These are phyloP conservation scores for Vanessa atalanta DNA, from an alignment of 1,140 invertebrate genomes.

Conservation along the genomic window DNA sequence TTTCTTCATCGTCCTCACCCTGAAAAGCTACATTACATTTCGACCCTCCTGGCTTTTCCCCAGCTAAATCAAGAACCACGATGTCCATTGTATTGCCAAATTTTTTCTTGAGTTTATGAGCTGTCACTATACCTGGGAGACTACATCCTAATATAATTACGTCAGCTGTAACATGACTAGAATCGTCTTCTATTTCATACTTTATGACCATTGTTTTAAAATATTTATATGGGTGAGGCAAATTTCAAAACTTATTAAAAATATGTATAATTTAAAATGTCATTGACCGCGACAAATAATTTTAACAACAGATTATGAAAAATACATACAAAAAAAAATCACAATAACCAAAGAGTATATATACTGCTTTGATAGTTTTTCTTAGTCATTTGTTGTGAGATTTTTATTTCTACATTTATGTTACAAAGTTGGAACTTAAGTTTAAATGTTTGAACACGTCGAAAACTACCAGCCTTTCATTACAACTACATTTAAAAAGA, in stretches of 20 bases:
- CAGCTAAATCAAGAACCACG: conserved; percentile 60
- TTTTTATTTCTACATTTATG: too few relatives aligned
- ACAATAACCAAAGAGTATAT: neutral
- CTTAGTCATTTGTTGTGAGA: too few relatives aligned
- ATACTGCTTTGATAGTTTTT: neutral
- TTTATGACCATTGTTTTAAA: conserved; percentile 4
- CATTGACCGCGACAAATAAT: conserved; percentile 8
- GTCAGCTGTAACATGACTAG: conserved; percentile 58
- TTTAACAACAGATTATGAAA: neutral
- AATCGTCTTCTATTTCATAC: neutral
- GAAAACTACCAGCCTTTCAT: too few relatives aligned
- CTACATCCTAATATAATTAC: conserved; percentile 72
- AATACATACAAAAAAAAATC: neutral
- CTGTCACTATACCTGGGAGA: conserved; percentile 69
- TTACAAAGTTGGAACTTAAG: too few relatives aligned
- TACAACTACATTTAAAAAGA: too few relatives aligned
- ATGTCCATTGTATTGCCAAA: conserved; percentile 73
- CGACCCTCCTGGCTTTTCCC: conserved; percentile 28
- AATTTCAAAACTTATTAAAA: neutral
- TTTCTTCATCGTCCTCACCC: conserved; percentile 46
- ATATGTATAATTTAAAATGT: neutral
- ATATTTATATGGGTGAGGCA: neutral
- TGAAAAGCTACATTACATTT: conserved; percentile 61
- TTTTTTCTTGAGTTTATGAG: conserved; percentile 67
- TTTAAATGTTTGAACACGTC: too few relatives aligned